Evolutionary conservation across 2,113 vertebrate species (phyloP), one percentile per base, ranked within the genome.

Genomic region (Formicarius rufipectus): DNA sequence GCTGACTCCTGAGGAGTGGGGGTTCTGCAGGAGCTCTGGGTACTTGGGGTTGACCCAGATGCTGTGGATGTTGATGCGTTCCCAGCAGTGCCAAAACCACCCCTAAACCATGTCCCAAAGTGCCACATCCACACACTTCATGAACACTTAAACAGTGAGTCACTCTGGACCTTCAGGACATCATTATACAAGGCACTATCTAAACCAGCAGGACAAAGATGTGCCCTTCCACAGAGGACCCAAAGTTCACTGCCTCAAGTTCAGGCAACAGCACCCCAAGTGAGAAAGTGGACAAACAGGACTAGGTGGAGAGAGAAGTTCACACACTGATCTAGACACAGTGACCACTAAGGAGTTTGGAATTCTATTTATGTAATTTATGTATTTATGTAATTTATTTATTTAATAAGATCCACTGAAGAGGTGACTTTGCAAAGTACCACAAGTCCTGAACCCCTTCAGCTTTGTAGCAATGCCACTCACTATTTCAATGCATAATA

Each of bases 281-380:
- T 0, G 17, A 84, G 68, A 42, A 90, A 63, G 80, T 10, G 30
- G 76, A 63, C 33, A 49, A 75, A 80, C 45, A 84, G 79, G 75
- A 79, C 33, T 17, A 24, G 89, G 84, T 60, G 73, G 53, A 66
- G 60, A 79, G 25, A 83, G 25, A 60, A 66, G 8, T 53, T 90
- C 55, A 84, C 42, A 42, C 30, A 8, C 77, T 75, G 56, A 55
- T 52, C 89, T 67, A 78, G 86, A 75, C 84, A 53, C 1, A 55
- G 47, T 4, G 1, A 52, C 84, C 73, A 87, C 47, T 69, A 23
- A 95, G n/a, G 77, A 53, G 30, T 31, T 49, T 73, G 76, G 75
- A 71, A 86, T 90, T 88, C 37, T 76, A 42, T 89, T 91, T 85
- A 87, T 84, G 83, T 40, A n/a, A 12, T 93, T 95, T 85, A 68